Percentiles rank a stretch among this genome's conserved stretches.
Conservation (phyloP, 2,888 invertebrate species). For the Ophion costatus region DNA sequence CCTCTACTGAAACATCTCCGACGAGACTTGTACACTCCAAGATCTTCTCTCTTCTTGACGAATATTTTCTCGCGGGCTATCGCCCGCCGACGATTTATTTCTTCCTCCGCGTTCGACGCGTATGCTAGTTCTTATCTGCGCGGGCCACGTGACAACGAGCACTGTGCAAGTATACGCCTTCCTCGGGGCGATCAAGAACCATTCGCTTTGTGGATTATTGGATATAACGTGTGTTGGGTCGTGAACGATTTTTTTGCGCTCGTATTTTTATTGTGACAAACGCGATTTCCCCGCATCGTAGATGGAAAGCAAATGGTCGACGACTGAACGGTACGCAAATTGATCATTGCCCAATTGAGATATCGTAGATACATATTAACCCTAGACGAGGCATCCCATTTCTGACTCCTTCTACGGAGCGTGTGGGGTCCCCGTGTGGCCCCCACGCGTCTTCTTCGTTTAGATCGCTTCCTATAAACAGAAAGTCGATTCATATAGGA, state of each 20-base stretch:
- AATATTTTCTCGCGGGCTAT: conserved; percentile 58
- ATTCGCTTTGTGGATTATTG: conserved; percentile 51
- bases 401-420: too few relatives aligned
- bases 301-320: background rate
- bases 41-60: conserved; percentile 37
- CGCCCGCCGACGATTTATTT: conserved; percentile 66
- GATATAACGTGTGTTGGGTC: conserved; percentile 22
- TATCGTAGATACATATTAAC: conserved; percentile 7
- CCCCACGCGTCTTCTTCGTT: too few relatives aligned
- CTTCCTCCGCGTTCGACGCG: conserved; percentile 65
- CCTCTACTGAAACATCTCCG: background rate
- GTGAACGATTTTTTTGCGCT: conserved; percentile 19
- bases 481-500: too few relatives aligned
- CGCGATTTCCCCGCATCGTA: too few relatives aligned
- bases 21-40: background rate
- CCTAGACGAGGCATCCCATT: too few relatives aligned
- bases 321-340: background rate
- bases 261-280: background rate
- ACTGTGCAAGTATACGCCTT: conserved; percentile 34
- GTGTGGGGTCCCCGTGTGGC: too few relatives aligned
- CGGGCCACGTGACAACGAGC: conserved; percentile 55
- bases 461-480: too few relatives aligned
- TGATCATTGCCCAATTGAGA: background rate
- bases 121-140: conserved; percentile 58
- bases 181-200: conserved; percentile 31